Evolutionary conservation across 1,140 invertebrate species (phyloP).

Genomic region (Lucilia sericata): DNA sequence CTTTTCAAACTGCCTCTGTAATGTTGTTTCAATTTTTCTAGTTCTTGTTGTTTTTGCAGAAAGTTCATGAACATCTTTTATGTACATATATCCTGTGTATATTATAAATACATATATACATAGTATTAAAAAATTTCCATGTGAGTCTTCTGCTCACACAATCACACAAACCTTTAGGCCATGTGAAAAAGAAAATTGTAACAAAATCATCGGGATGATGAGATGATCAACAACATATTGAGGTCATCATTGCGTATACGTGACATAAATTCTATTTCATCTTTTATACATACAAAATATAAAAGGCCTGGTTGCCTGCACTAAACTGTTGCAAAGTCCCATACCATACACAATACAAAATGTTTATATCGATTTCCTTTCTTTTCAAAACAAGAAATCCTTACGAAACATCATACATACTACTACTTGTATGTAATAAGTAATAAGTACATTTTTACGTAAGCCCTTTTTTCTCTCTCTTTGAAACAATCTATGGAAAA

Average conservation of each 20-base stretch:
- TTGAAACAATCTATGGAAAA: neutral
- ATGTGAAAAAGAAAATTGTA: neutral
- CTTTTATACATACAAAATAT: neutral
- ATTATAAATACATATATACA: too few species aligned
- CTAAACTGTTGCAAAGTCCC: neutral
- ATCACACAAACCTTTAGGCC: too few species aligned
- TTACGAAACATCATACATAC: too few species aligned
- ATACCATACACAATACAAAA: neutral
- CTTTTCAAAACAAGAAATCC: too few species aligned
- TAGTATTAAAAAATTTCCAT: too few species aligned
- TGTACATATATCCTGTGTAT: too few species aligned
- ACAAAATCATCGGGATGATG: neutral
- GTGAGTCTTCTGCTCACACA: too few species aligned
- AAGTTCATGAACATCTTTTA: too few species aligned
- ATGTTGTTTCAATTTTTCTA: too few species aligned
- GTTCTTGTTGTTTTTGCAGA: too few species aligned
- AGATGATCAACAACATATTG: neutral
- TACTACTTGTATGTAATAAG: neutral
- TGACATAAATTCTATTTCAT: conserved; percentile 22
- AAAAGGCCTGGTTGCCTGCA: neutral
- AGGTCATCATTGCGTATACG: conserved; percentile 23
- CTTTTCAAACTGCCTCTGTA: too few species aligned
- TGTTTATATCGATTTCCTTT: neutral
- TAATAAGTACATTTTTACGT: neutral
- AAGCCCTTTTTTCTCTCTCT: neutral